A percentile compares a stretch with the other conserved stretches of the same genome.
Conservation (phyloP, 2,797 vertebrate species). For the Acrocephalus scirpaceus region DNA sequence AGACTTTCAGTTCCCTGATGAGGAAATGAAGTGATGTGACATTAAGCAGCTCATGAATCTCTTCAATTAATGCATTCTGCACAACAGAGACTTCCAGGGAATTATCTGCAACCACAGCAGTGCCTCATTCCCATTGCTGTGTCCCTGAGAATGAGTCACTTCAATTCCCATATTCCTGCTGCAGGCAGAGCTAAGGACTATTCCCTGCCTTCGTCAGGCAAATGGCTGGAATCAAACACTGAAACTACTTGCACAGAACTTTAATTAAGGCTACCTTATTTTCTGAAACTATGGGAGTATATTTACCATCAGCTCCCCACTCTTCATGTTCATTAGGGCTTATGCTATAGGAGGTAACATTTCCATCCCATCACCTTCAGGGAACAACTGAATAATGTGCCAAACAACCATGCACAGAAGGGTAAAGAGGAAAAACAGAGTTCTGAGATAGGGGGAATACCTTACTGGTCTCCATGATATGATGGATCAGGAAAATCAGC, state of each 20-base stretch:
- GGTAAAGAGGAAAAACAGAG: neutral
- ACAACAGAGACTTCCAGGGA: constrained; percentile 49
- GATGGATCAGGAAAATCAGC: neutral
- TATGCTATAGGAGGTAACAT: neutral
- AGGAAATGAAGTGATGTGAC: constrained; percentile 44
- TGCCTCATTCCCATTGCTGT: neutral
- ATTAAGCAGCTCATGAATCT: constrained; percentile 45
- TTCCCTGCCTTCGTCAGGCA: neutral
- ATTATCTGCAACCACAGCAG: constrained; percentile 58
- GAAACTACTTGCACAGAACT: neutral
- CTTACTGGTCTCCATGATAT: neutral
- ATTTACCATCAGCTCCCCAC: neutral
- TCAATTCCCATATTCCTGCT: constrained; percentile 21
- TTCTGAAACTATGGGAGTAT: neutral
- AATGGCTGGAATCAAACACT: neutral
- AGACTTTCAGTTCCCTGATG: neutral
- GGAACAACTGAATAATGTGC: neutral
- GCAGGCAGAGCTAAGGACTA: constrained; percentile 28
- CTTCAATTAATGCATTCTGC: constrained; percentile 58
- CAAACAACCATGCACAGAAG: neutral
- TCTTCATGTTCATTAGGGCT: neutral
- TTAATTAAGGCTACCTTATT: constrained; percentile 1
- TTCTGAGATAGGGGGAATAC: neutral
- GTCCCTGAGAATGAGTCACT: constrained; percentile 52
- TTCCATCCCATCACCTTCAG: neutral